phyloP scores from a whole-genome alignment of 1,140 invertebrate species.

The Coenobita brevimanus region DNA sequence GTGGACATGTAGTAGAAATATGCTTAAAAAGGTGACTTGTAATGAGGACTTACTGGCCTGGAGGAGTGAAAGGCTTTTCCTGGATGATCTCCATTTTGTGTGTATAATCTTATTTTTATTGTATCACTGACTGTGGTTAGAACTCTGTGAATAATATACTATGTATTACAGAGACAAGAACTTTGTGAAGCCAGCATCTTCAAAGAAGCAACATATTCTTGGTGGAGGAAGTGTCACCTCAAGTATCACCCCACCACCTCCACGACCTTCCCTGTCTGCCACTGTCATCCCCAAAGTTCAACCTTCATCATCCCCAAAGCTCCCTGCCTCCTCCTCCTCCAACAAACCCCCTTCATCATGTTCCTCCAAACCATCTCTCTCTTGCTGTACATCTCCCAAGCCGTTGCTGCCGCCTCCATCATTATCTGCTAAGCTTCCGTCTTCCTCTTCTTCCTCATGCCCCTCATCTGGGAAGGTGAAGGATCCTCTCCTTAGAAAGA shows the following conservation, averaged over 20 bases:
- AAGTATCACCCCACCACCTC: slow-evolving; percentile 36
- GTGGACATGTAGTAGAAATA: too few species aligned
- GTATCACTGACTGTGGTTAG: not conserved
- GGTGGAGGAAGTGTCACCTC: slow-evolving; percentile 37
- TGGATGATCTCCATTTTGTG: too few species aligned
- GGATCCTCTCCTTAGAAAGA: not conserved
- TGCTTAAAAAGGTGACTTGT: too few species aligned
- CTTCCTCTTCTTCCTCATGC: not conserved
- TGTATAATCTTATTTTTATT: not conserved
- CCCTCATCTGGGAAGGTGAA: not conserved
- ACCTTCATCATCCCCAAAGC: not conserved
- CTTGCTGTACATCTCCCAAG: too few species aligned
- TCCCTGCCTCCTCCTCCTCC: too few species aligned
- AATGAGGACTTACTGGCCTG: too few species aligned
- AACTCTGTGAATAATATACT: not conserved
- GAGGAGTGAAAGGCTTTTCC: too few species aligned
- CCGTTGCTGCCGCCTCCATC: too few species aligned
- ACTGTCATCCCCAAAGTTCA: slow-evolving; percentile 45
- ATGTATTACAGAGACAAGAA: slow-evolving; percentile 31
- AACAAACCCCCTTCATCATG: too few species aligned
- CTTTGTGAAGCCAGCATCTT: slow-evolving; percentile 2
- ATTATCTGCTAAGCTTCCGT: too few species aligned
- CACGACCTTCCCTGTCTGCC: slow-evolving; percentile 54
- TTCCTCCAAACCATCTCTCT: too few species aligned
- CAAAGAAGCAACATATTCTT: slow-evolving; percentile 34